phyloP scores from a whole-genome alignment of 1,140 invertebrate genomes.

The Drosophila ficusphila region DNA sequence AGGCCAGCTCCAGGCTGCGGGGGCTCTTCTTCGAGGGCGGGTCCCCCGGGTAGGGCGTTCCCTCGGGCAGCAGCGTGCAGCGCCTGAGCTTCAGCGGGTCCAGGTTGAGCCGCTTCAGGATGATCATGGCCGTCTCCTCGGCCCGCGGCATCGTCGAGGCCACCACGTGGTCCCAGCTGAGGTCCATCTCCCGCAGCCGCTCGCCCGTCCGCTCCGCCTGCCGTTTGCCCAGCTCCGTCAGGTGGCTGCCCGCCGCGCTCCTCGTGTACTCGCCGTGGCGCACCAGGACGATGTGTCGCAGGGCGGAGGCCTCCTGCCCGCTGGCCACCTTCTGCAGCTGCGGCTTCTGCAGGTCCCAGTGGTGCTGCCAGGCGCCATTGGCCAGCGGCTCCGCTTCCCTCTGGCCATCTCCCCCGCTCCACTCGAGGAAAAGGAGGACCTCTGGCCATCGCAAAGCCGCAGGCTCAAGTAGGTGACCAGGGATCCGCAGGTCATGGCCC shows the following conservation, averaged over 20 bases:
- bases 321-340: constrained; percentile 37
- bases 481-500: constrained; percentile 50
- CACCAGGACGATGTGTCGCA: constrained; percentile 94
- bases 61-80: constrained; percentile 93
- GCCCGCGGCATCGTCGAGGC: constrained; percentile 97
- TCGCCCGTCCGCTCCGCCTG: constrained; percentile 93
- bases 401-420: not conserved
- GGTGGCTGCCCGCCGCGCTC: constrained; percentile 89
- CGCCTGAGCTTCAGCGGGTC: constrained; percentile 86
- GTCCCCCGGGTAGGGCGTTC: constrained; percentile 96
- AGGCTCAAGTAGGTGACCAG: constrained; percentile 41
- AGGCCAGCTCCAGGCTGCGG: constrained; percentile 88
- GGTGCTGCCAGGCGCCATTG: constrained; percentile 89
- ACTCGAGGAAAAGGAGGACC: not conserved
- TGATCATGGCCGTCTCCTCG: constrained; percentile 94
- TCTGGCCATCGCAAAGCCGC: constrained; percentile 24
- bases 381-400: not conserved
- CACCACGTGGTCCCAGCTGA: constrained; percentile 91
- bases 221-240: constrained; percentile 93
- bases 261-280: constrained; percentile 97
- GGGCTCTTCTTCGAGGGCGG: constrained; percentile 92
- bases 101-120: constrained; percentile 85
- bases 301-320: constrained; percentile 88
- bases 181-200: constrained; percentile 89
- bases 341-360: constrained; percentile 92